Conservation (phyloP, 2,113 vertebrate genomes). For the Syngnathus floridae region DNA sequence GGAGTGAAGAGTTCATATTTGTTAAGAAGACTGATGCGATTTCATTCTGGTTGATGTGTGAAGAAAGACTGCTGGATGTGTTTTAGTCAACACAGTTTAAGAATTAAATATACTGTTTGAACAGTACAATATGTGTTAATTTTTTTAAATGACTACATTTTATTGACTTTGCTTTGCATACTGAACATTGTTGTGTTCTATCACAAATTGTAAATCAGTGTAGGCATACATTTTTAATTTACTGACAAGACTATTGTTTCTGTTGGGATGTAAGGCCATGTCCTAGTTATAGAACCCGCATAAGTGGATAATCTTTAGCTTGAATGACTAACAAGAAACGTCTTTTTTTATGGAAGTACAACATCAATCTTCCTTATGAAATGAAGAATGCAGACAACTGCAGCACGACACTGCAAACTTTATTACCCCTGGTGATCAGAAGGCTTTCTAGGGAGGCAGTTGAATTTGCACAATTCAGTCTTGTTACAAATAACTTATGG, state of each 20-base stretch:
- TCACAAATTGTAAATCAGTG: no score
- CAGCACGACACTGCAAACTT: background rate
- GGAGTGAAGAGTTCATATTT: background rate
- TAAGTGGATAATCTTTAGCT: no score
- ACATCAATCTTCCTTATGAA: no score
- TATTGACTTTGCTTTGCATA: background rate
- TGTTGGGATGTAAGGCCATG: background rate
- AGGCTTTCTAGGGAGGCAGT: background rate
- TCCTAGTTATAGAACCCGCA: no score
- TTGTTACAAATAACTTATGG: background rate
- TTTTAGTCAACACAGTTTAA: background rate
- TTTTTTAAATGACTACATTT: background rate
- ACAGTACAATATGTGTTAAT: background rate
- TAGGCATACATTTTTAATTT: background rate
- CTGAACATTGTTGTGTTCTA: no score
- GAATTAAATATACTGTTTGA: constrained; percentile 1
- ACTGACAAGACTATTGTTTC: background rate
- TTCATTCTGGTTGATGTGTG: background rate
- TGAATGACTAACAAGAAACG: background rate
- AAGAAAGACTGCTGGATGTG: background rate
- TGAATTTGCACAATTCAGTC: no score
- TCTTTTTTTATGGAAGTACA: no score
- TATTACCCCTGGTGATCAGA: background rate
- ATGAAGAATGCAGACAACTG: background rate
- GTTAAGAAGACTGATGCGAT: background rate